Conservation (phyloP, 2,888 invertebrate species). For the Unio pictorum region DNA sequence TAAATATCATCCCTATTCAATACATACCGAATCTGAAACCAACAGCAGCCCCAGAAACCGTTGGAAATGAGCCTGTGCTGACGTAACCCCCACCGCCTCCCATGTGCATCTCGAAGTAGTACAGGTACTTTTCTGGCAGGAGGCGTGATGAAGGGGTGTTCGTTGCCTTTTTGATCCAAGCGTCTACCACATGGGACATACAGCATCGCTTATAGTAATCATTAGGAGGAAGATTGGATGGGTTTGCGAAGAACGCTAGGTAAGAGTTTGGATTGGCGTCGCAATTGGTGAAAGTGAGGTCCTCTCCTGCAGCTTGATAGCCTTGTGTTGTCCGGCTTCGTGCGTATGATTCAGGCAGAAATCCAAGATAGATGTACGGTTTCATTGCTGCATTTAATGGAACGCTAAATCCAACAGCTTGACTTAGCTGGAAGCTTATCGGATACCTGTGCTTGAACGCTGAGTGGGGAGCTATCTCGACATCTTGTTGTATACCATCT, state of each 20-base stretch:
- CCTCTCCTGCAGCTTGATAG: slow-evolving; percentile 3
- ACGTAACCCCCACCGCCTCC: neutral
- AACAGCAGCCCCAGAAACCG: neutral
- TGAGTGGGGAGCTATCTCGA: slow-evolving; percentile 3
- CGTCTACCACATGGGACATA: too few species aligned
- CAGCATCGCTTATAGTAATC: neutral
- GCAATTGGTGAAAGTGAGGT: slow-evolving; percentile 5
- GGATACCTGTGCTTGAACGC: slow-evolving; percentile 4
- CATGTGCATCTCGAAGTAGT: slow-evolving; percentile 9
- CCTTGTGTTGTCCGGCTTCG: slow-evolving; percentile 1
- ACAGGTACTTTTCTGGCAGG: slow-evolving; percentile 1
- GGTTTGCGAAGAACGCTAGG: slow-evolving; percentile 3
- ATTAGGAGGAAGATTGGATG: neutral
- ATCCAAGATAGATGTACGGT: slow-evolving; percentile 7
- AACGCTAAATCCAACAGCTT: slow-evolving; percentile 1
- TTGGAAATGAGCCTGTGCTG: neutral
- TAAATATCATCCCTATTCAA: too few species aligned
- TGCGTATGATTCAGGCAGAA: neutral
- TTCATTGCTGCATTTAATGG: neutral
- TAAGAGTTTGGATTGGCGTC: slow-evolving; percentile 6
- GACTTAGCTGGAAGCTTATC: neutral
- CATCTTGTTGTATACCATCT: slow-evolving; percentile 2
- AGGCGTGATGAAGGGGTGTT: neutral
- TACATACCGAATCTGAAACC: slow-evolving; percentile 4
- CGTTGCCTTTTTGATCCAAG: too few species aligned